Conservation (phyloP, 2,888 invertebrate genomes). For the Chymomyza fuscimana region DNA sequence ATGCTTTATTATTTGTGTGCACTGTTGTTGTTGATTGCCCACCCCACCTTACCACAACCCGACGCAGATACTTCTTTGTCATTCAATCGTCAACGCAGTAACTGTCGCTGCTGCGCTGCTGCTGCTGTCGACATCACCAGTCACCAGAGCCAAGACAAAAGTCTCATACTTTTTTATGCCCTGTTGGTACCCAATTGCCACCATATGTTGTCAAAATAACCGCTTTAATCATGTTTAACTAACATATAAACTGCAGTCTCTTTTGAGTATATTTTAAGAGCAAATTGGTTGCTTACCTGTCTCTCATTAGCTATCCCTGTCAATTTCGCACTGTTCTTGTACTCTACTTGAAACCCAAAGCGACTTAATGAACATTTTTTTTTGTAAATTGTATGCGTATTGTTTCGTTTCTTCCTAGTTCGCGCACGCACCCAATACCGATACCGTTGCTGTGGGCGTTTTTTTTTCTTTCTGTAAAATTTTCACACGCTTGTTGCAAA, state of each 20-base stretch:
- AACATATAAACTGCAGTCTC: no score
- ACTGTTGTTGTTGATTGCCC: conserved; percentile 10
- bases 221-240: no score
- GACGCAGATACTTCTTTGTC: conserved; percentile 3
- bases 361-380: conserved; percentile 10
- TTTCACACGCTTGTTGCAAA: conserved; percentile 34
- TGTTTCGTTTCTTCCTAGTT: conserved; percentile 7
- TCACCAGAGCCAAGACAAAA: background rate
- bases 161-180: no score
- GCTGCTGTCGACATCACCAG: background rate
- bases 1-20: conserved; percentile 7
- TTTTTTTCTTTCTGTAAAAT: conserved; percentile 23
- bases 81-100: background rate
- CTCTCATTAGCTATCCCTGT: no score
- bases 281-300: no score
- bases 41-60: background rate
- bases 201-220: background rate
- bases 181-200: conserved; percentile 8
- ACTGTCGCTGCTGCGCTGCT: conserved; percentile 10
- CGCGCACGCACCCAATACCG: conserved; percentile 7
- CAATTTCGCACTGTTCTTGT: no score
- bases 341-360: no score
- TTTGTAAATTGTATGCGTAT: background rate
- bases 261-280: no score
- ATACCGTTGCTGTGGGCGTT: background rate